Evolutionary conservation across 1,140 invertebrate genomes (phyloP).

Genomic region (Megalonaias nervosa): DNA sequence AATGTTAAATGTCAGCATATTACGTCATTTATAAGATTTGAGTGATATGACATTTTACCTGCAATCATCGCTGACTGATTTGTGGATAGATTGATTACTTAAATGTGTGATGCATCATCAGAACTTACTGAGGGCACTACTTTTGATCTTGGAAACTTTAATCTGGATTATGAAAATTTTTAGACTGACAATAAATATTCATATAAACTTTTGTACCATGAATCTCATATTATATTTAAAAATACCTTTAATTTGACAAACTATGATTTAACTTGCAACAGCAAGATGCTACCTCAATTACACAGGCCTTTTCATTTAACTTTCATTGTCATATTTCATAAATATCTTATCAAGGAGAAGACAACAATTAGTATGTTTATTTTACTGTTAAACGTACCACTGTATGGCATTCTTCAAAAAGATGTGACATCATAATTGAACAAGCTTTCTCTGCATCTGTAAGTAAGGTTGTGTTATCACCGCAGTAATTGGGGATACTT

Average conservation of each 20-base stretch:
- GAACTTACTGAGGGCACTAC: no score
- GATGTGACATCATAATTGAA: neutral
- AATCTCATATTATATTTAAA: no score
- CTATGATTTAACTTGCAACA: neutral
- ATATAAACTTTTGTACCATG: no score
- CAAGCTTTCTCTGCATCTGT: constrained; percentile 1
- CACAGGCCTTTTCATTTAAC: neutral
- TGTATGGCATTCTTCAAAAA: neutral
- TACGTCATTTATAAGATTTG: neutral
- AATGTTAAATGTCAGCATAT: neutral
- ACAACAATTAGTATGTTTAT: neutral
- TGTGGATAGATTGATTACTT: neutral
- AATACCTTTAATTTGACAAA: no score
- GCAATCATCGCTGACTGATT: neutral
- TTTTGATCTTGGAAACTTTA: no score
- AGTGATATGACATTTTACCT: neutral
- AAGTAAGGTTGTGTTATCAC: neutral
- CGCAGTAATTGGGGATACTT: neutral
- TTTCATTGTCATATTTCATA: neutral
- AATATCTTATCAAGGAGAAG: neutral
- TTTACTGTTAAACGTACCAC: neutral
- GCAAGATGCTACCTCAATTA: neutral
- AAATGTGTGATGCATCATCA: no score
- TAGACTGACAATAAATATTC: no score
- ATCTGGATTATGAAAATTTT: no score